Evolutionary conservation across 2,113 vertebrate species (phyloP), one percentile per base, ranked within the genome.

Genomic region (Proteles cristata): DNA sequence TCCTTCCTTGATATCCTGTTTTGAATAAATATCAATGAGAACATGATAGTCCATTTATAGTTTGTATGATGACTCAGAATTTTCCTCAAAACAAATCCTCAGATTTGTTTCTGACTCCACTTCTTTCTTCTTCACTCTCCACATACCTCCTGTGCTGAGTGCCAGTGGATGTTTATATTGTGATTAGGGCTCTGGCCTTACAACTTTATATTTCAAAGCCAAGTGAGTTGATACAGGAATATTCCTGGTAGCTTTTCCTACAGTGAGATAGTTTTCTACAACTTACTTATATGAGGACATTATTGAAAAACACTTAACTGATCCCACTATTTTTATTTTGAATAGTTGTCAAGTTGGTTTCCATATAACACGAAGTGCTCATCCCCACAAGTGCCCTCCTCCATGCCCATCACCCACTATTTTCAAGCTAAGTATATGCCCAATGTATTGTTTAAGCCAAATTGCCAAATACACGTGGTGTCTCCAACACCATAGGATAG

Each of bases 161-260:
- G 3, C 4, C 11, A 48, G 0, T 35, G 6, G 26, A 28, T 28
- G 21, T 50, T 26, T 5, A n/a, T 12, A 8, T 25, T 25, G 8
- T 39, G 25, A 45, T 89, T 26, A 79, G 9, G 66, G 6, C 33
- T 53, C 9, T 17, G 43, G 4, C 3, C 11, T 16, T 86, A n/a
- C 4, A 76, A 2, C 0, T 33, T n/a, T 1, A 1, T 69, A 15
- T 76, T 17, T 77, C 55, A 68, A 45, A 39, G 0, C 17, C 50
- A 7, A 33, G n/a, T 89, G 12, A 48, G 7, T 26, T 92, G 19
- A 21, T 0, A 28, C 0, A 31, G 33, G 9, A 50, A 0, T 69
- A 66, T 77, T 88, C 7, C 43, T 91, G 23, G 31, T 23, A 73
- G 58, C 2, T 9, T 63, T 84, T 45, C n/a, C 16, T 86, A 48